phyloP scores from a whole-genome alignment of 1,140 invertebrate genomes.

The Apocrypta bakeri region DNA sequence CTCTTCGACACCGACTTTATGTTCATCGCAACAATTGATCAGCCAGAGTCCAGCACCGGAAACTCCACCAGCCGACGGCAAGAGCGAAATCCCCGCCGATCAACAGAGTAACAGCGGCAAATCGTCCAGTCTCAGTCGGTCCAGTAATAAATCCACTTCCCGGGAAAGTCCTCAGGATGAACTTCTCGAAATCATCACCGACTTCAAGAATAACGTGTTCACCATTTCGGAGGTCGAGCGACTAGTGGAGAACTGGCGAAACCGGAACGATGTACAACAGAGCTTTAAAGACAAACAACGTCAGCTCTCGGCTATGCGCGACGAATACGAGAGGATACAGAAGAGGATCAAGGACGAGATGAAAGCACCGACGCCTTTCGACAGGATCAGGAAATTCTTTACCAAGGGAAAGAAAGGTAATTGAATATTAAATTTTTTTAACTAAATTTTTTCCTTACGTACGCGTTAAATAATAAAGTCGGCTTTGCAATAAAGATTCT shows the following conservation, averaged over 20 bases:
- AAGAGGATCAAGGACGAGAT: conserved; percentile 82
- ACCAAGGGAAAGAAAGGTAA: conserved; percentile 78
- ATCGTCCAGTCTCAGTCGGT: conserved; percentile 9
- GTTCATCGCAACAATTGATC: conserved; percentile 5
- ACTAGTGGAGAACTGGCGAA: conserved; percentile 88
- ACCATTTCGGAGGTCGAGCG: conserved; percentile 89
- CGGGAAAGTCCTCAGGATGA: conserved; percentile 80
- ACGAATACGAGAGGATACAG: conserved; percentile 88
- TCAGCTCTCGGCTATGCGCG: conserved; percentile 84
- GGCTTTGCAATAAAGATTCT: conserved; percentile 63
- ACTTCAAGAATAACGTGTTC: conserved; percentile 92
- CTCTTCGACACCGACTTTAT: conserved; percentile 7
- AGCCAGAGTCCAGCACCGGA: neutral
- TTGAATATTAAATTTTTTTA: too few species aligned
- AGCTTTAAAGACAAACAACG: conserved; percentile 90
- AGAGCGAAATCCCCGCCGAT: neutral
- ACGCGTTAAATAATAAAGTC: too few species aligned
- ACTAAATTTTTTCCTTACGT: too few species aligned
- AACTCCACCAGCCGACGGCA: neutral
- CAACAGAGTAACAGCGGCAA: conserved; percentile 22
- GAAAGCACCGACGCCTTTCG: conserved; percentile 85
- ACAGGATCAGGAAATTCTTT: conserved; percentile 86
- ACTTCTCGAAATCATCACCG: conserved; percentile 89
- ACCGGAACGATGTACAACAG: conserved; percentile 88
- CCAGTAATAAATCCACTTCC: conserved; percentile 57